Evolutionary conservation across 2,797 vertebrate species (phyloP).

Genomic region (Siniperca undulata): DNA sequence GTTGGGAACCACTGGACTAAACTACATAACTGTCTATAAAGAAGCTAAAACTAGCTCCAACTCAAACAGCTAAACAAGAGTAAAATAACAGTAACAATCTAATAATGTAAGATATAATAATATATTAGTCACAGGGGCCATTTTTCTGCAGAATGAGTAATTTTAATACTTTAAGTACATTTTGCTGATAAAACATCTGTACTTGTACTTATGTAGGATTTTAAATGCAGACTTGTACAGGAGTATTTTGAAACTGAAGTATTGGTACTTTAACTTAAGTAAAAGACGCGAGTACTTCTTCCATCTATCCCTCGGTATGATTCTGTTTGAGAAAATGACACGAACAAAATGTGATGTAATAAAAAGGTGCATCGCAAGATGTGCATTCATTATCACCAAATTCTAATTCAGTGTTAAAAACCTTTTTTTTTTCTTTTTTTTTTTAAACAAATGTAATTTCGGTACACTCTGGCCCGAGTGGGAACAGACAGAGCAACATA

Average conservation of each 20-base stretch:
- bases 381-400: background rate
- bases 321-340: background rate
- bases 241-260: too few species aligned
- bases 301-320: background rate
- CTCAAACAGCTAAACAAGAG: background rate
- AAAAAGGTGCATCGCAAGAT: conserved; percentile 19
- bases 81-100: background rate
- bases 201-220: background rate
- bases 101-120: background rate
- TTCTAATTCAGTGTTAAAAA: conserved; percentile 16
- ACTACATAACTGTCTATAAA: background rate
- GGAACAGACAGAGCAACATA: conserved; percentile 11
- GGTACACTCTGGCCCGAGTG: background rate
- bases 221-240: background rate
- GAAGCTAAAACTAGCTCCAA: too few species aligned
- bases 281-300: background rate
- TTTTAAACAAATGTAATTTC: conserved; percentile 5
- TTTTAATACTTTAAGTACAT: background rate
- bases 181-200: background rate
- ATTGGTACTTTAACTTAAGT: background rate
- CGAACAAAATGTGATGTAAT: background rate
- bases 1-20: background rate
- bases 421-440: background rate
- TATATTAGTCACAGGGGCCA: background rate
- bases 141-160: background rate